Evolutionary conservation across 2,888 invertebrate genomes (phyloP).

Genomic region (Orchestes rusci): DNA sequence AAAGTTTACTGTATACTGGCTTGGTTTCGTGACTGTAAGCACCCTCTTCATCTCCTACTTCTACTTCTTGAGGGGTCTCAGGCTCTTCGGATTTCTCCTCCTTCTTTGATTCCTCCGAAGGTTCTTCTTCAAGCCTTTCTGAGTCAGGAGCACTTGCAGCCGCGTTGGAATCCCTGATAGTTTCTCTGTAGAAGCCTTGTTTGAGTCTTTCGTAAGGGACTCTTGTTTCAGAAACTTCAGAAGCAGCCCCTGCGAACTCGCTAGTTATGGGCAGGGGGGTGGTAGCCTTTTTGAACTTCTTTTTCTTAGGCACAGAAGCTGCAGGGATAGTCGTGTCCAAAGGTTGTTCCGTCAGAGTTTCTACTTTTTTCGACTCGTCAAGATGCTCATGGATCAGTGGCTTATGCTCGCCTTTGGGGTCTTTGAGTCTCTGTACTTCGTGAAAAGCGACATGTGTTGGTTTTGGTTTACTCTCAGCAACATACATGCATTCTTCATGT

Average conservation of each 20-base stretch:
- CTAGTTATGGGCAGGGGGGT: conserved; percentile 9
- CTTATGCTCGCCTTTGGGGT: conserved; percentile 36
- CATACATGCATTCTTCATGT: conserved; percentile 74
- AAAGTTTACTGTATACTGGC: conserved; percentile 55
- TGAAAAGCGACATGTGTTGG: conserved; percentile 60
- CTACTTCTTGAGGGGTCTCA: conserved; percentile 46
- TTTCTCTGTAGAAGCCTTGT: conserved; percentile 15
- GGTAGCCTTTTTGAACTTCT: conserved; percentile 26
- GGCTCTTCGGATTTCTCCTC: conserved; percentile 31
- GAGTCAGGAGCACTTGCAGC: conserved; percentile 23
- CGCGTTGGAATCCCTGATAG: conserved; percentile 15
- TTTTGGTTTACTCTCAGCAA: conserved; percentile 60
- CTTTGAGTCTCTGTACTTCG: conserved; percentile 56
- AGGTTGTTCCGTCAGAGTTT: conserved; percentile 10
- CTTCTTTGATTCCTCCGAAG: conserved; percentile 27
- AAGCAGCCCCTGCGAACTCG: conserved; percentile 29
- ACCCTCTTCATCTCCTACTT: conserved; percentile 51
- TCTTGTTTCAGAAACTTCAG: conserved; percentile 27
- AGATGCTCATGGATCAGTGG: conserved; percentile 17
- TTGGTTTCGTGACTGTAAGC: conserved; percentile 61
- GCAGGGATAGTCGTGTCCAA: neutral
- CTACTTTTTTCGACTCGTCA: conserved; percentile 17
- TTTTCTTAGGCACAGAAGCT: conserved; percentile 17
- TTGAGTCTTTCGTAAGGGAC: conserved; percentile 17
- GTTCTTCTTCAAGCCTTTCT: conserved; percentile 18